Percentiles rank a stretch among this genome's conserved stretches.
These are phyloP conservation scores for Oreochromis tanganicae DNA, from an alignment of 2,113 vertebrate species.

Conservation along the genomic window DNA sequence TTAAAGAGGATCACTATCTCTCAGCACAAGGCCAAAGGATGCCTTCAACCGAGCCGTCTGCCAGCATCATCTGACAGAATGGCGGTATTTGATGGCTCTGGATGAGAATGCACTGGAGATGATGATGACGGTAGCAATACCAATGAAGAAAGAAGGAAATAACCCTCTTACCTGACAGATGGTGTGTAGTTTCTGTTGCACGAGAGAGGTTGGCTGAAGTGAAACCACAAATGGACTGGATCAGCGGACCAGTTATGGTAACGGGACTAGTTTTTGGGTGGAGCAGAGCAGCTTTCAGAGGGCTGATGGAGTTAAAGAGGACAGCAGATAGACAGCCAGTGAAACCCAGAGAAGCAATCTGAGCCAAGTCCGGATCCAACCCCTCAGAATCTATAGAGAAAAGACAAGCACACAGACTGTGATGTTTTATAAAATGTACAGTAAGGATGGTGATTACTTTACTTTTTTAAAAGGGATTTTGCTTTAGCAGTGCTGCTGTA, in stretches of 20 bases:
- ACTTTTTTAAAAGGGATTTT: fast-evolving
- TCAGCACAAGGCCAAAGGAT: neutral
- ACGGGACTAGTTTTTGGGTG: constrained; percentile 71
- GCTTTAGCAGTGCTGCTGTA: neutral
- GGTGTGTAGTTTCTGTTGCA: constrained; percentile 81
- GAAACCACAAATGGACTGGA: constrained; percentile 78
- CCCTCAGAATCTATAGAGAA: neutral
- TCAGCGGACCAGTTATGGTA: constrained; percentile 74
- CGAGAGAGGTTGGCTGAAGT: constrained; percentile 68
- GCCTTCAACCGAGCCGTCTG: neutral
- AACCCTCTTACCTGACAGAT: constrained; percentile 76
- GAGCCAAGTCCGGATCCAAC: neutral
- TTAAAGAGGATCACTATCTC: neutral
- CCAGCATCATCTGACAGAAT: neutral
- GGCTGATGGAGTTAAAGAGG: constrained; percentile 84
- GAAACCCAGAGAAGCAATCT: constrained; percentile 50
- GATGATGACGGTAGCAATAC: neutral
- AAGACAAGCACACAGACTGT: neutral
- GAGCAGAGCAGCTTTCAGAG: constrained; percentile 83
- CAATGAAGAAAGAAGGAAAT: neutral
- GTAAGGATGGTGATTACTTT: fast-evolving
- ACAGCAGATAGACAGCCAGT: constrained; percentile 87
- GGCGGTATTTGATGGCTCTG: neutral
- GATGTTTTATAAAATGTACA: neutral
- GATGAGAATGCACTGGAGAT: no score